A percentile compares a stretch with the other conserved stretches of the same genome.
phyloP scores from a whole-genome alignment of 2,113 vertebrate species.

The Tricholaema leucomelas region DNA sequence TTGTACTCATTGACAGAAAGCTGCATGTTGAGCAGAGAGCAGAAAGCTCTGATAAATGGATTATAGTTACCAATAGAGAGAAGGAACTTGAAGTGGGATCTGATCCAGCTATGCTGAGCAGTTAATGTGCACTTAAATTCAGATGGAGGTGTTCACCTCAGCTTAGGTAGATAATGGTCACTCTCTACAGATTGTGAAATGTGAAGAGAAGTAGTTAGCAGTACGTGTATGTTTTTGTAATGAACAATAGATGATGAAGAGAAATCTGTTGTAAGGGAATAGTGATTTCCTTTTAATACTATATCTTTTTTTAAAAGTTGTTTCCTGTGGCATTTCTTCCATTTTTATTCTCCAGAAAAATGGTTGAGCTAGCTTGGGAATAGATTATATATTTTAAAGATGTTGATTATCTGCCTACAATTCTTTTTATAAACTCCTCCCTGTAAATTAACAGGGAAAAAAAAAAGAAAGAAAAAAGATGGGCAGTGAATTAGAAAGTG shows the following conservation, averaged over 20 bases:
- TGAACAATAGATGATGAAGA: background rate
- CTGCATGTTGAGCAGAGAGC: background rate
- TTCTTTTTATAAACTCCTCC: background rate
- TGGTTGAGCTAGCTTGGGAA: background rate
- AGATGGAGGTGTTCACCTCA: background rate
- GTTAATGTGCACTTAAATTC: background rate
- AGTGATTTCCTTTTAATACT: slow-evolving; percentile 8
- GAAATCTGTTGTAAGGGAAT: background rate
- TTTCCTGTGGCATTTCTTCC: background rate
- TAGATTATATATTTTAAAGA: slow-evolving; percentile 3
- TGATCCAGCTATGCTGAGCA: background rate
- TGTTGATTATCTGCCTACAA: background rate
- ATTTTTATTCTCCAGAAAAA: background rate
- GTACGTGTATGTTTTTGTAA: background rate
- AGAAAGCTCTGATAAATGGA: background rate
- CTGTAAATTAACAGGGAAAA: background rate
- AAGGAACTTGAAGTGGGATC: background rate
- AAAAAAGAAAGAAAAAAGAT: background rate
- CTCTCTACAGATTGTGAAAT: background rate
- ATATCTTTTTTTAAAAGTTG: too few relatives aligned
- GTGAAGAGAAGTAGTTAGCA: background rate
- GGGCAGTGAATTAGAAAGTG: slow-evolving; percentile 53
- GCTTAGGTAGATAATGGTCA: background rate
- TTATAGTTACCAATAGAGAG: fast-evolving
- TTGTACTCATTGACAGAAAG: background rate